Base-by-base conservation (phyloP, 2,113 vertebrate genomes). In the Myiozetetes cayanensis region DNA sequence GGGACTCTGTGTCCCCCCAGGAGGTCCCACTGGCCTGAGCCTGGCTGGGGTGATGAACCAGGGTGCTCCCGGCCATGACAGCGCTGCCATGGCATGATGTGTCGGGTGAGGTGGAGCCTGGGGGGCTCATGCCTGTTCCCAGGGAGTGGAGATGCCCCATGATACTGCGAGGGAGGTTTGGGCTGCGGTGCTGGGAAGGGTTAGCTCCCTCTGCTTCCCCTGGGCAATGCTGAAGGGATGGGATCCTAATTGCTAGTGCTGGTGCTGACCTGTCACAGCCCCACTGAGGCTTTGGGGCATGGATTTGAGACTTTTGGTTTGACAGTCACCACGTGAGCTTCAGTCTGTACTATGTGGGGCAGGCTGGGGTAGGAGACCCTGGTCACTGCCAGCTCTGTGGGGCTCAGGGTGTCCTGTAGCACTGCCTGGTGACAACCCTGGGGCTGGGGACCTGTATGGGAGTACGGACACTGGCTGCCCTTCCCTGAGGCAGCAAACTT, bases 141-240 rank as follows among this genome's bases (percentile, higher is more conserved):
- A 49, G 30, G 13, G 25, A 50, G 20, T 8, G 1, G 33, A 44
- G 27, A 24, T 5, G n/a, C 35, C n/a, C 14, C 44, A 0, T 56
- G 41, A 66, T 49, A 46, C 39, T 25, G 7, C 0, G 0, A 23
- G 14, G 4, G 2, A 43, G 30, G 10, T 91, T 77, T 84, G 55
- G 24, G 8, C 23, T 9, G 0, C 0, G 0, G 58, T 37, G 31
- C 1, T 2, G 62, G 41, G 6, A 17, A 71, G 24, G 28, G 12
- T 14, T 88, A 44, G 5, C 15, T 85, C 43, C 33, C 24, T 4
- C 19, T 8, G 2, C 9, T 62, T 89, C 44, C 19, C 37, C 17
- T 15, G 35, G 21, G 2, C 10, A 2, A 31, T 81, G 37, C 39
- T 4, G 1, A 37, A 74, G n/a, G 25, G 22, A 37, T 41, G 46